phyloP scores from a whole-genome alignment of 2,113 vertebrate species.

The Crypturellus undulatus region DNA sequence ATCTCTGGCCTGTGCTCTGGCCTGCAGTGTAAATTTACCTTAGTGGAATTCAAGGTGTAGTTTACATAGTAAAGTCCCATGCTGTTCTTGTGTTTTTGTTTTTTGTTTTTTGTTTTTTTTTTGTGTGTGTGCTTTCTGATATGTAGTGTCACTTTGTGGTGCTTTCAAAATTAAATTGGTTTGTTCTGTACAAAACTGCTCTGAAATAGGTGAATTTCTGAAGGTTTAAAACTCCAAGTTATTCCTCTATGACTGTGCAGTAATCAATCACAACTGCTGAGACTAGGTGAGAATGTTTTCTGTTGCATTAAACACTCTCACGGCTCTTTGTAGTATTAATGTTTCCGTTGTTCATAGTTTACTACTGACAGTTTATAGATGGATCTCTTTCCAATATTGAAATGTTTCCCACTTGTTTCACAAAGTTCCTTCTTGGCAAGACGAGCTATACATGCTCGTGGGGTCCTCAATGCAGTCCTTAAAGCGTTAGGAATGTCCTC shows the following conservation, averaged over 20 bases:
- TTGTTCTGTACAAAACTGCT: constrained; percentile 64
- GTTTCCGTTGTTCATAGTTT: background rate
- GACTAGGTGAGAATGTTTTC: constrained; percentile 11
- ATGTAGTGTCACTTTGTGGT: constrained; percentile 50
- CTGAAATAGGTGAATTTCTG: constrained; percentile 18
- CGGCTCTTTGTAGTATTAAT: constrained; percentile 6
- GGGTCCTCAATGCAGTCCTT: background rate
- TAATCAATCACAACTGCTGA: background rate
- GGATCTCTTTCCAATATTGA: background rate
- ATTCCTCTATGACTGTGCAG: background rate
- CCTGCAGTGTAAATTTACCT: constrained; percentile 48
- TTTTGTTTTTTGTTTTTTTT: background rate
- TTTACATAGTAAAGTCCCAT: background rate
- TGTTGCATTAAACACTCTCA: constrained; percentile 8
- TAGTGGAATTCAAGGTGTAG: constrained; percentile 14
- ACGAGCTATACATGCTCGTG: background rate
- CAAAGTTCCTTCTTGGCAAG: background rate
- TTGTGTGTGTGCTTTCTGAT: constrained; percentile 25
- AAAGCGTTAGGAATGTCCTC: background rate
- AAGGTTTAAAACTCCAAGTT: background rate
- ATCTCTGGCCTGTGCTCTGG: constrained; percentile 26
- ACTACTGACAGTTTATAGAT: background rate
- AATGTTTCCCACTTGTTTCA: background rate
- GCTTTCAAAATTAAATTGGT: constrained; percentile 63
- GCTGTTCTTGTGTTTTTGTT: constrained; percentile 42